A percentile compares a stretch with the other conserved stretches of the same genome.
These are phyloP conservation scores for Dusona sp. DNA, from an alignment of 2,888 invertebrate genomes.

Conservation along the genomic window DNA sequence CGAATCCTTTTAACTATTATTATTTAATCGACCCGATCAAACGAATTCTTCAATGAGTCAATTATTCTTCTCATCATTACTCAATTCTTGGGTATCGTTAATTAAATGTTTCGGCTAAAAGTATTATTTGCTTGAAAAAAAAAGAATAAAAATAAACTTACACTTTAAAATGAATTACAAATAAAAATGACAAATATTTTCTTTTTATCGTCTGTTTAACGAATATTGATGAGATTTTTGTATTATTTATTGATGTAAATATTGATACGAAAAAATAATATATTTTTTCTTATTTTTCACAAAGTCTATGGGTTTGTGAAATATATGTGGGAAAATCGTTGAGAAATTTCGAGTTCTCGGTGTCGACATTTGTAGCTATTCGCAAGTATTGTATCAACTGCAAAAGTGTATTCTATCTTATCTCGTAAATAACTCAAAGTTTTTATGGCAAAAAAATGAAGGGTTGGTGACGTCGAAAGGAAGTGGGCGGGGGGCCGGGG, in stretches of 20 bases:
- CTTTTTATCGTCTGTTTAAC: no score
- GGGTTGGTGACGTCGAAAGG: no score
- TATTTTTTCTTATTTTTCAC: neutral
- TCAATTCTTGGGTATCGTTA: neutral
- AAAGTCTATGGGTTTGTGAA: no score
- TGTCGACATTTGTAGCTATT: constrained; percentile 20
- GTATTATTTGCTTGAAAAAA: no score
- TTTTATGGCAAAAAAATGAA: constrained; percentile 34
- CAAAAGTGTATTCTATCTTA: constrained; percentile 17
- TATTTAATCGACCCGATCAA: neutral
- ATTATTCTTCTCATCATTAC: neutral
- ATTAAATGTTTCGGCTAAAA: no score
- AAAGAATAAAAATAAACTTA: no score
- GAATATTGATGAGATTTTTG: no score
- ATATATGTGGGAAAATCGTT: neutral
- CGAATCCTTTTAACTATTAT: neutral
- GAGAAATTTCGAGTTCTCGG: neutral
- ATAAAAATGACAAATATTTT: no score
- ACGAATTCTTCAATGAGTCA: neutral
- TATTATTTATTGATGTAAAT: no score
- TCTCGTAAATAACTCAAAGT: constrained; percentile 57
- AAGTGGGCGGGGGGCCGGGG: neutral
- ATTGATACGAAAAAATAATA: no score
- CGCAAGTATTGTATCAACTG: constrained; percentile 5
- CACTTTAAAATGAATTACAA: no score